Conservation (phyloP, 2,888 invertebrate genomes). For the Yponomeuta evonymella region DNA sequence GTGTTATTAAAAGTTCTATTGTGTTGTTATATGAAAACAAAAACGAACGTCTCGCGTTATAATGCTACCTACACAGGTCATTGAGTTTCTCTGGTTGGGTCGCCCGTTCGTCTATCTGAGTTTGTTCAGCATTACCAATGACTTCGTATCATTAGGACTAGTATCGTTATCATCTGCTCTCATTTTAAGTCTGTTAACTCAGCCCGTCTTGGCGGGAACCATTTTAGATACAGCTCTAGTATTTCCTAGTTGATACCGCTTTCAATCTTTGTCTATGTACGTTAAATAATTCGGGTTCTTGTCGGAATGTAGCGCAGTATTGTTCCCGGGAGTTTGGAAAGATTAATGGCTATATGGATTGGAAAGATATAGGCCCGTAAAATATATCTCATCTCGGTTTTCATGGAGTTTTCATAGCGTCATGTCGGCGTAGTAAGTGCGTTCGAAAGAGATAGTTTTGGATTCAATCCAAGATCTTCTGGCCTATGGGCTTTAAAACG, state of each 20-base stretch:
- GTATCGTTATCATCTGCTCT: neutral
- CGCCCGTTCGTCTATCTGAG: neutral
- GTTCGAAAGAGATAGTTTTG: neutral
- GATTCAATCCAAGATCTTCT: neutral
- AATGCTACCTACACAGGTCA: too few species aligned
- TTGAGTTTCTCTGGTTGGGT: too few species aligned
- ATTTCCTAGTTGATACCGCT: neutral
- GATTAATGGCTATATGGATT: neutral
- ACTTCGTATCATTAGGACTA: neutral
- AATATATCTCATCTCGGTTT: conserved; percentile 1
- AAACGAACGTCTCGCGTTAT: too few species aligned
- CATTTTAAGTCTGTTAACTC: neutral
- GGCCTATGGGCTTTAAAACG: too few species aligned
- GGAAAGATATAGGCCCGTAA: neutral
- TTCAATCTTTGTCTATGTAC: neutral
- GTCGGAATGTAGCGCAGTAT: neutral
- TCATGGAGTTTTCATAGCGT: neutral
- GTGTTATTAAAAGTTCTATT: too few species aligned
- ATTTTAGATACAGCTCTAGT: neutral
- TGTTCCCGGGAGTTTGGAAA: neutral
- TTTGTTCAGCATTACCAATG: neutral
- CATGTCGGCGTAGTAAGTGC: neutral
- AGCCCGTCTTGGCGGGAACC: neutral
- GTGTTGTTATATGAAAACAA: too few species aligned
- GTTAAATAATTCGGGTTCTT: neutral